phyloP scores from a whole-genome alignment of 2,797 vertebrate genomes.

The Oceanodroma leucorhoa region DNA sequence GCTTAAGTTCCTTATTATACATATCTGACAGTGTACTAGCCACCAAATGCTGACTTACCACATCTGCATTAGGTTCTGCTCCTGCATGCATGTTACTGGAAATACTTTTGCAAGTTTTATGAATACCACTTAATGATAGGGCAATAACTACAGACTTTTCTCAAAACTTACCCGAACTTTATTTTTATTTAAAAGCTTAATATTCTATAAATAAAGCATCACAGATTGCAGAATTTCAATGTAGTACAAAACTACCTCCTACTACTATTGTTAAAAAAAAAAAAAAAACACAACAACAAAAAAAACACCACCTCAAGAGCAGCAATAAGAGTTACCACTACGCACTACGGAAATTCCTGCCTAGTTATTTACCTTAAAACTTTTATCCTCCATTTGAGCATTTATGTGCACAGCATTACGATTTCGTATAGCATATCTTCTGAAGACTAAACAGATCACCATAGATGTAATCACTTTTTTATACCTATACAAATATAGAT shows the following conservation, averaged over 20 bases:
- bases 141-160: neutral
- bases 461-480: neutral
- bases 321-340: neutral
- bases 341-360: neutral
- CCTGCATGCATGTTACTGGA: fast-evolving
- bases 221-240: neutral
- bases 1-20: neutral
- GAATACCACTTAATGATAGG: neutral
- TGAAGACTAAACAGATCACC: neutral
- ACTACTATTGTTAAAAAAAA: neutral
- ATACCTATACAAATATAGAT: neutral
- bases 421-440: neutral
- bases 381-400: neutral
- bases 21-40: neutral
- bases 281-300: neutral
- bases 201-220: neutral
- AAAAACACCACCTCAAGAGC: neutral
- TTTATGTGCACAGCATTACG: neutral
- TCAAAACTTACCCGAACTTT: neutral
- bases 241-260: neutral
- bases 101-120: neutral
- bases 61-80: neutral
- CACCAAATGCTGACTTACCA: neutral
- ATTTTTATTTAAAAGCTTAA: neutral
- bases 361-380: neutral